Evolutionary conservation across 2,113 vertebrate species (phyloP).

Genomic region (Archocentrus centrarchus): DNA sequence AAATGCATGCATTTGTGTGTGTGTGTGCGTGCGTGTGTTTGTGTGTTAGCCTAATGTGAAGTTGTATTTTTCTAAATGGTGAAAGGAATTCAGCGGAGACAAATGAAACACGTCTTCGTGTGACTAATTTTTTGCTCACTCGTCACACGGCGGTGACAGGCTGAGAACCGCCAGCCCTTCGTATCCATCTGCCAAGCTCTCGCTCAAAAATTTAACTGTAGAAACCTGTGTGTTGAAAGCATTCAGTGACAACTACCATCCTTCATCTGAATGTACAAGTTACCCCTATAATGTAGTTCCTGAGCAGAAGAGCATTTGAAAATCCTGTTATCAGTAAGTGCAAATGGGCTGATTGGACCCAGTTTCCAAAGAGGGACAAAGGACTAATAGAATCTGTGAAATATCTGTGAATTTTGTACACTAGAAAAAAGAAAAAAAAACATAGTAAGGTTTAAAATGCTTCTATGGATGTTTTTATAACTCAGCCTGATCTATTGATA

Average conservation of each 20-base stretch:
- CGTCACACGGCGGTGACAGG: conserved; percentile 26
- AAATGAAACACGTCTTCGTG: conserved; percentile 31
- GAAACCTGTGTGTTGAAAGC: not conserved
- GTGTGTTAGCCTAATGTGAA: conserved; percentile 28
- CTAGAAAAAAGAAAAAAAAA: conserved; percentile 62
- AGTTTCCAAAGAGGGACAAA: conserved; percentile 74
- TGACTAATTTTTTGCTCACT: conserved; percentile 52
- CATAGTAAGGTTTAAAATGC: conserved; percentile 46
- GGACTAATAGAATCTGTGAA: conserved; percentile 75
- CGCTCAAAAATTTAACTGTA: not conserved
- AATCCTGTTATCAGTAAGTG: conserved; percentile 12
- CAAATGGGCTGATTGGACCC: conserved; percentile 32
- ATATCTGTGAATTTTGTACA: conserved; percentile 86
- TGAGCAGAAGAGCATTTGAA: conserved; percentile 76
- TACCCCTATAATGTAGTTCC: not conserved
- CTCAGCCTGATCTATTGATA: conserved; percentile 79
- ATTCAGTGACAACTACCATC: not conserved
- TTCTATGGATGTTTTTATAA: conserved; percentile 80
- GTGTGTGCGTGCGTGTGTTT: not conserved
- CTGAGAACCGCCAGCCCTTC: conserved; percentile 22
- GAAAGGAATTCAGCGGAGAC: conserved; percentile 30
- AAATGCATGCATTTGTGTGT: conserved; percentile 29
- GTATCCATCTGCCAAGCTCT: conserved; percentile 37
- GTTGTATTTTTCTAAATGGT: conserved; percentile 18
- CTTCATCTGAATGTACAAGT: not conserved